These are phyloP conservation scores for Limnephilus rhombicus DNA, from an alignment of 2,888 invertebrate species.

Conservation along the genomic window DNA sequence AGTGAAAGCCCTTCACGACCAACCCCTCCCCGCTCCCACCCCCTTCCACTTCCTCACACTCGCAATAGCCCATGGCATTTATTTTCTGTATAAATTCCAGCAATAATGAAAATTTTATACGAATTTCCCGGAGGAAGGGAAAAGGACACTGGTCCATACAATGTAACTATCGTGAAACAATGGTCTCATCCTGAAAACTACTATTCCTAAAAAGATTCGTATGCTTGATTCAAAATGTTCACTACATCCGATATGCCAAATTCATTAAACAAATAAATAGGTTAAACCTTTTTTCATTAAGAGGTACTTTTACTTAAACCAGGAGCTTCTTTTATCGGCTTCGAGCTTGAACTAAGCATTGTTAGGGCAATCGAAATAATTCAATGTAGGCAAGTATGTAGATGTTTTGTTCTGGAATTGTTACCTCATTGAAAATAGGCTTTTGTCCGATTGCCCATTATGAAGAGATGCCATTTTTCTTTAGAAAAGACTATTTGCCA, in stretches of 20 bases:
- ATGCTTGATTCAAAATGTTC: not conserved
- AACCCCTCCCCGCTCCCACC: not conserved
- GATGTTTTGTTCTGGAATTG: not conserved
- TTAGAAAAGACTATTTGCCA: not conserved
- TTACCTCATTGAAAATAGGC: slow-evolving; percentile 1
- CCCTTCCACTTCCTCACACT: not conserved
- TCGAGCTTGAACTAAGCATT: not conserved
- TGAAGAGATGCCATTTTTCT: not conserved
- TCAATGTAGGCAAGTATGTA: not conserved
- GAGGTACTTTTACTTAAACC: not conserved
- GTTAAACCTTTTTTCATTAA: not conserved
- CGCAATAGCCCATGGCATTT: slow-evolving; percentile 41
- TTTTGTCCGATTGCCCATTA: slow-evolving; percentile 14
- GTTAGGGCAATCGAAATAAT: not conserved
- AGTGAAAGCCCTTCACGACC: slow-evolving; percentile 55
- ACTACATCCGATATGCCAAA: not conserved
- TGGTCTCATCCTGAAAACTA: slow-evolving; percentile 7
- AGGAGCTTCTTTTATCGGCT: not conserved
- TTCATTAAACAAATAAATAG: not conserved
- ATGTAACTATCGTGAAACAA: slow-evolving; percentile 45
- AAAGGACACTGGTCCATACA: slow-evolving; percentile 38
- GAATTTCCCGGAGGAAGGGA: slow-evolving; percentile 50
- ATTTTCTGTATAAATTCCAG: slow-evolving; percentile 48
- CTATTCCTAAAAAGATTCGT: not conserved
- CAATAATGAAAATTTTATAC: slow-evolving; percentile 52